Evolutionary conservation across 2,888 invertebrate species (phyloP), one percentile per base, ranked within the genome.

Genomic region (Phragmatobia fuliginosa): DNA sequence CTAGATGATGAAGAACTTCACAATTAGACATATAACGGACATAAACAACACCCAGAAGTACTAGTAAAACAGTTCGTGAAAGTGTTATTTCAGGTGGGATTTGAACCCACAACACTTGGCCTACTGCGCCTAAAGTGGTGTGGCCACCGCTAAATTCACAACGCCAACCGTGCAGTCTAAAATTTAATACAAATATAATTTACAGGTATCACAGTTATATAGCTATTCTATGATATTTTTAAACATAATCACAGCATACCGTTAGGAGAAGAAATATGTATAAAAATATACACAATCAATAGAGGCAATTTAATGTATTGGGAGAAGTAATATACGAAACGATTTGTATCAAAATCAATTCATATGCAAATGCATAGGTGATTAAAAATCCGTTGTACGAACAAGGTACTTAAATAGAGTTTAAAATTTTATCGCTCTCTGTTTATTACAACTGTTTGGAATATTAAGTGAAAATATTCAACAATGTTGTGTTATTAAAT

Each of bases 281-380:
- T 7, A 56, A 56, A 45, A 25, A 28, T 56, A 56, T 16, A 56
- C 14, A 28, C 28, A 6, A 56, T 28, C 38, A 2, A 67, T 69
- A 63, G 58, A 61, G 67, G 4, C 3, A 31, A 25, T 66, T 67
- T 64, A 66, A 62, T 62, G 60, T 64, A 64, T 41, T 49, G 21
- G 52, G 41, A 45, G n/a, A 32, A 7, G 38, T 59, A 72, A 56
- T 59, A 11, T 31, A 56, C 73, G 21, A 76, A 63, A 72, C 72
- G 72, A 56, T 63, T 68, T 78, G 60, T 69, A 56, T 77, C 60
- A 14, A 77, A 68, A 28, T 41, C 72, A 72, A 79, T 80, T 81
- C 69, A 70, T 73, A 79, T 81, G 77, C 63, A 71, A 80, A 81
- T 73, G 64, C 64, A 60, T 21, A 33, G 66, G 72, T 78, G 63